phyloP scores from a whole-genome alignment of 2,888 invertebrate genomes.

The Drosophila falleni region DNA sequence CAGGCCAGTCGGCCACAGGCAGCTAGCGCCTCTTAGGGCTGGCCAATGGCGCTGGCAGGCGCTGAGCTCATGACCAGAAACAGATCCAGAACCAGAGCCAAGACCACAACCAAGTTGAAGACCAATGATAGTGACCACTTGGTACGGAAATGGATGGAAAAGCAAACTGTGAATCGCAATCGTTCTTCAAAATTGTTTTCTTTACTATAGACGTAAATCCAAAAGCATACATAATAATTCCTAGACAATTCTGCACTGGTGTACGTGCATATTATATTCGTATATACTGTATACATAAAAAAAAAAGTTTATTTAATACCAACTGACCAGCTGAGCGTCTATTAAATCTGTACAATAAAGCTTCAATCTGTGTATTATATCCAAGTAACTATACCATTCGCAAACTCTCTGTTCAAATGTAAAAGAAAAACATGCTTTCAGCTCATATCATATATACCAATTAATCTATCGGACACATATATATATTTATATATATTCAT shows the following conservation, averaged over 20 bases:
- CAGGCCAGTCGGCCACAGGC: conserved; percentile 56
- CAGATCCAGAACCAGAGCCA: conserved; percentile 8
- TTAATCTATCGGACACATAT: conserved; percentile 20
- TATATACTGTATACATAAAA: conserved; percentile 19
- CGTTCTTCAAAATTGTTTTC: conserved; percentile 61
- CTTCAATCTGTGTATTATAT: conserved; percentile 56
- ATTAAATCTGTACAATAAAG: conserved; percentile 63
- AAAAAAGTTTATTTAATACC: conserved; percentile 41
- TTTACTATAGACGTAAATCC: conserved; percentile 52
- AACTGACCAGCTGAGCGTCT: conserved; percentile 68
- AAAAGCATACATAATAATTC: conserved; percentile 39
- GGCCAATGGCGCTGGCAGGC: conserved; percentile 63
- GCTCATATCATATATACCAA: conserved; percentile 48
- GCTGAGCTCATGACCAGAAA: conserved; percentile 52
- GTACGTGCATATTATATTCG: conserved; percentile 30
- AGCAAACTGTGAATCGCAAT: conserved; percentile 79
- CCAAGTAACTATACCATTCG: conserved; percentile 36
- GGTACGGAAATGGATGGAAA: conserved; percentile 43
- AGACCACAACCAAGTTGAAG: conserved; percentile 29
- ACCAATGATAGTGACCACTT: conserved; percentile 37
- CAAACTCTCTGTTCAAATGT: conserved; percentile 22
- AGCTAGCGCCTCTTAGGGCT: conserved; percentile 77
- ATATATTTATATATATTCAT: conserved; percentile 9
- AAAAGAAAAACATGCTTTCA: conserved; percentile 40
- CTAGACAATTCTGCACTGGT: conserved; percentile 45